phyloP scores from a whole-genome alignment of 2,888 invertebrate species.

The Leptopilina syphax region DNA sequence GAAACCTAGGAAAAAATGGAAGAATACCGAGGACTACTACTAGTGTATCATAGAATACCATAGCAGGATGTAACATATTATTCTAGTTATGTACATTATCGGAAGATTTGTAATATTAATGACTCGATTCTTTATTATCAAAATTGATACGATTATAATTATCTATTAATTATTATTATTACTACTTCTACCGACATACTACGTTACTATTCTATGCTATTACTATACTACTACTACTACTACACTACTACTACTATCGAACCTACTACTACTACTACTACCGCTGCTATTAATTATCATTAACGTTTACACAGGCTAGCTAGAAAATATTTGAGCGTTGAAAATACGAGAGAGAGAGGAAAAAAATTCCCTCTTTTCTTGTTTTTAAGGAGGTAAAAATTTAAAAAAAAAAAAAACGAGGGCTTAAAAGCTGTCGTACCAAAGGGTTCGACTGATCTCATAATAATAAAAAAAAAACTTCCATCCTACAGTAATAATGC shows the following conservation, averaged over 20 bases:
- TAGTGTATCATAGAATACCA: slow-evolving; percentile 72
- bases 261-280: slow-evolving; percentile 61
- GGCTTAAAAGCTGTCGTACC: slow-evolving; percentile 69
- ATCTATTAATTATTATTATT: slow-evolving; percentile 59
- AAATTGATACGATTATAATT: slow-evolving; percentile 59
- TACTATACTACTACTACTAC: slow-evolving; percentile 58
- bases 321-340: slow-evolving; percentile 60
- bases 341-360: slow-evolving; percentile 24
- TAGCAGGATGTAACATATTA: slow-evolving; percentile 75
- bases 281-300: slow-evolving; percentile 71
- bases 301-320: slow-evolving; percentile 70
- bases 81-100: slow-evolving; percentile 64
- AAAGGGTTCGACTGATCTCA: slow-evolving; percentile 74
- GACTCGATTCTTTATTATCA: slow-evolving; percentile 63
- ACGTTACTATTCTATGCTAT: slow-evolving; percentile 62
- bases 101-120: slow-evolving; percentile 62
- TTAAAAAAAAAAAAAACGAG: slow-evolving; percentile 52
- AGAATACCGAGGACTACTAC: slow-evolving; percentile 63
- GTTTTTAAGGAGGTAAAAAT: not conserved
- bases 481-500: slow-evolving; percentile 70
- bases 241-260: slow-evolving; percentile 52
- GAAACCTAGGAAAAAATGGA: slow-evolving; percentile 45
- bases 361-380: too few relatives aligned
- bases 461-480: slow-evolving; percentile 58
- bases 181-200: slow-evolving; percentile 55